phyloP scores from a whole-genome alignment of 2,888 invertebrate species.

The Allacma fusca region DNA sequence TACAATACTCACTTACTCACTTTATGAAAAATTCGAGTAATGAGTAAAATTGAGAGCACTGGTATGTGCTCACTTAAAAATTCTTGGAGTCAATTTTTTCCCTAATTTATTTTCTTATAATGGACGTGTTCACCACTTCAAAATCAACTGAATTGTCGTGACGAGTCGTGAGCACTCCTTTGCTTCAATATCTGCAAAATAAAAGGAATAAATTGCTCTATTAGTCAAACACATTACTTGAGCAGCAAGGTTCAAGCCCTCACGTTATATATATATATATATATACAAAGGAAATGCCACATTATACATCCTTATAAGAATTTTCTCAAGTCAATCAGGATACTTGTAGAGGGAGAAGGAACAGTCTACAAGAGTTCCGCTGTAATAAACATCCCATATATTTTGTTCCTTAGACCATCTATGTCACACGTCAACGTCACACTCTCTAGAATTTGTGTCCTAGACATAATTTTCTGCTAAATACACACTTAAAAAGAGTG shows the following conservation, averaged over 20 bases:
- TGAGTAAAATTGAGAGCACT: too few species aligned
- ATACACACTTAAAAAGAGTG: not conserved
- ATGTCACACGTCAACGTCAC: slow-evolving; percentile 13
- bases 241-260: not conserved
- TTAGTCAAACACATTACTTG: not conserved
- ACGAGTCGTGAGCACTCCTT: not conserved
- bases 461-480: slow-evolving; percentile 22
- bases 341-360: not conserved
- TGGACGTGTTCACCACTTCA: not conserved
- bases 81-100: too few species aligned
- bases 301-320: too few species aligned
- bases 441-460: not conserved
- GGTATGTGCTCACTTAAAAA: too few species aligned
- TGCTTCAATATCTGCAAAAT: slow-evolving; percentile 1
- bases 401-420: slow-evolving; percentile 11
- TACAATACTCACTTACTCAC: too few species aligned
- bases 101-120: not conserved
- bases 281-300: too few species aligned
- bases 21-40: too few species aligned
- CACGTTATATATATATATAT: not conserved
- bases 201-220: slow-evolving; percentile 4
- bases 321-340: not conserved
- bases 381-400: slow-evolving; percentile 4
- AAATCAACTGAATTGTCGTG: not conserved
- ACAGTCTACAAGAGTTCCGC: not conserved